phyloP scores from a whole-genome alignment of 1,140 invertebrate species.

The Drosophila tristis region DNA sequence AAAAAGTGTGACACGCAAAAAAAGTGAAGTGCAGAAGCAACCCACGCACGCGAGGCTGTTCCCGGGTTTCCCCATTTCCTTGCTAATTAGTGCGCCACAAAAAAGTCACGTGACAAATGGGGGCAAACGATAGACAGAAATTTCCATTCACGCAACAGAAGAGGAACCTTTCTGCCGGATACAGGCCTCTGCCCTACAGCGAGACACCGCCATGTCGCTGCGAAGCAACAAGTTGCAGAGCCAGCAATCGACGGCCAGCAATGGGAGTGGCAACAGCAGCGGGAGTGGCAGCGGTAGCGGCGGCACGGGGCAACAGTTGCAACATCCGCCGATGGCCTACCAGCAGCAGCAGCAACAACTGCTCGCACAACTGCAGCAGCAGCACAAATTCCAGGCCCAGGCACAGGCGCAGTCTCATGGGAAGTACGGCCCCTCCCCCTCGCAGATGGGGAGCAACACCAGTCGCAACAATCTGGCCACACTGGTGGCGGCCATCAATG shows the following conservation, averaged over 20 bases:
- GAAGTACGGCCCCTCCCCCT: constrained; percentile 40
- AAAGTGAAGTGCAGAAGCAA: constrained; percentile 50
- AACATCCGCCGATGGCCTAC: constrained; percentile 59
- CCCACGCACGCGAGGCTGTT: neutral
- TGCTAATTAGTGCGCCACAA: constrained; percentile 46
- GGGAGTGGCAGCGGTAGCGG: constrained; percentile 26
- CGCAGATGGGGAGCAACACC: constrained; percentile 52
- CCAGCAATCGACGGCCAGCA: constrained; percentile 50
- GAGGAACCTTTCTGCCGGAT: neutral
- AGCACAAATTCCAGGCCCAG: constrained; percentile 84
- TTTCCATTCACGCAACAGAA: neutral
- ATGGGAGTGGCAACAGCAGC: constrained; percentile 40
- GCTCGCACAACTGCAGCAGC: constrained; percentile 75
- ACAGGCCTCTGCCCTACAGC: too few relatives aligned
- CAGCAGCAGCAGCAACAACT: constrained; percentile 83
- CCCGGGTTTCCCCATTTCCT: too few relatives aligned
- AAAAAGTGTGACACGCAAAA: constrained; percentile 51
- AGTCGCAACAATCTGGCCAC: constrained; percentile 81
- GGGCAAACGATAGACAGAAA: constrained; percentile 6
- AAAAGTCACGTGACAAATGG: constrained; percentile 45
- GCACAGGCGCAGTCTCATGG: constrained; percentile 19
- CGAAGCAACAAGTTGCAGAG: constrained; percentile 79
- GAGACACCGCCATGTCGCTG: constrained; percentile 64
- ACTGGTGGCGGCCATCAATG: constrained; percentile 79
- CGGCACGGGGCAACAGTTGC: constrained; percentile 27